These are phyloP conservation scores for Apamea crenata DNA, from an alignment of 2,888 invertebrate species.

Conservation along the genomic window DNA sequence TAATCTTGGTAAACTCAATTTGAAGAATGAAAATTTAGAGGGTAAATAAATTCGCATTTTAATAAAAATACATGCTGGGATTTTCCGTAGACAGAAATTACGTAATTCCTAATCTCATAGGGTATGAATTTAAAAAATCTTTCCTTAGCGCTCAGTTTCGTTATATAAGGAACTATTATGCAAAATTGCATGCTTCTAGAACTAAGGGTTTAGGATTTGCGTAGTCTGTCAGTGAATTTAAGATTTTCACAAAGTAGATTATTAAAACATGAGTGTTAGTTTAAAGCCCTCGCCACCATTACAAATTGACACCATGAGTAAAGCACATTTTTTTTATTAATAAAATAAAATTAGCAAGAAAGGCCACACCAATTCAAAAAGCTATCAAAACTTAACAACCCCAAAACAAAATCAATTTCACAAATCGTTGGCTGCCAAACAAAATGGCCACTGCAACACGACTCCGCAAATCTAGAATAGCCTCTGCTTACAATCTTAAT, in stretches of 20 bases:
- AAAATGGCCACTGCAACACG: constrained; percentile 54
- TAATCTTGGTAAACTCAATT: neutral
- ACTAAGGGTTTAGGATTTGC: neutral
- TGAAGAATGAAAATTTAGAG: neutral
- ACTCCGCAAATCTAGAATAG: constrained; percentile 48
- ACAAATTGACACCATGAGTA: neutral
- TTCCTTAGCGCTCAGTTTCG: neutral
- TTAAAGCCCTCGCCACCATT: neutral
- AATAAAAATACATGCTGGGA: no score
- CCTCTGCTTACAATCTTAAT: constrained; percentile 72
- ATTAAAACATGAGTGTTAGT: neutral
- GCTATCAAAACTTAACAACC: neutral
- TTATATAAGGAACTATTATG: neutral
- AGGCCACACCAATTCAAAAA: neutral
- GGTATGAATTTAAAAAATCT: neutral
- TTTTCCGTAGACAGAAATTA: neutral
- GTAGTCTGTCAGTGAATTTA: neutral
- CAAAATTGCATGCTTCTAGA: neutral
- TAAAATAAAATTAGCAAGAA: neutral
- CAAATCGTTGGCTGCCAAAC: constrained; percentile 41
- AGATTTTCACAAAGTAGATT: neutral
- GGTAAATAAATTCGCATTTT: no score
- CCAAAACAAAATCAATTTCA: constrained; percentile 51
- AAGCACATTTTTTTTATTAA: neutral
- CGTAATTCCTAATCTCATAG: neutral